Base-by-base conservation (phyloP, 1,140 invertebrate genomes). In the Brachionus calyciflorus region DNA sequence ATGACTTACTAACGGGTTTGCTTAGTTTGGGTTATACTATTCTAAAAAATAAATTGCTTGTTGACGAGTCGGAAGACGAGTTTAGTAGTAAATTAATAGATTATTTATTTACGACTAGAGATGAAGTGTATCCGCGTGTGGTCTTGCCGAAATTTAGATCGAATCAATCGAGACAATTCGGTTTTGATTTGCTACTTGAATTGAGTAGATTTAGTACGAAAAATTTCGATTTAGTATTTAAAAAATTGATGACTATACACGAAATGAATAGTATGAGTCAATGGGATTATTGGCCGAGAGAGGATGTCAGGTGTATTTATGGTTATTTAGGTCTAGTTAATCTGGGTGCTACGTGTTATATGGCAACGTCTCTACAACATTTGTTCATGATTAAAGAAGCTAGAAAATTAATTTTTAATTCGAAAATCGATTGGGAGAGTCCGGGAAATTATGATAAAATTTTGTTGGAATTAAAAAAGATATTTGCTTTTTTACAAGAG, bases 351-450 rank as follows among this genome's bases (percentile, higher is more conserved):
- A 96, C 94, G 0, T 97, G 94, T 83, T 96, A 97, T 83, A 94
- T 96, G 92, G 94, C 94, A 2, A 93, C 93, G 21, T 95, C 93
- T 81, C 93, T 96, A 89, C 94, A 97, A 82, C 94, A 96, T 85
- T 83, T 96, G 30, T 96, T 93, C 81, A 96, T 96, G 93, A 94
- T 96, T 89, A 93, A 93, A 4, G 91, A 93, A 81, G 92, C 92
- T 0, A 86, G 94, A 70, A 88, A 90, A 33, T 91, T 92, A 0
- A 91, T 97, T 70, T 81, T 97, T 24, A 87, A 87, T 9, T 89
- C 90, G 1, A 1, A 82, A 80, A 24, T 78, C 81, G 79, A 81
- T 80, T 26, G 83, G 87, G 3, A 89, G 14, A 83, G 87, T 4
- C 89, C 89, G 17, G 88, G 87, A 24, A 91, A 92, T 78, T 92